Base-by-base conservation (phyloP, 2,797 vertebrate genomes). In the Neoniphon sammara region DNA sequence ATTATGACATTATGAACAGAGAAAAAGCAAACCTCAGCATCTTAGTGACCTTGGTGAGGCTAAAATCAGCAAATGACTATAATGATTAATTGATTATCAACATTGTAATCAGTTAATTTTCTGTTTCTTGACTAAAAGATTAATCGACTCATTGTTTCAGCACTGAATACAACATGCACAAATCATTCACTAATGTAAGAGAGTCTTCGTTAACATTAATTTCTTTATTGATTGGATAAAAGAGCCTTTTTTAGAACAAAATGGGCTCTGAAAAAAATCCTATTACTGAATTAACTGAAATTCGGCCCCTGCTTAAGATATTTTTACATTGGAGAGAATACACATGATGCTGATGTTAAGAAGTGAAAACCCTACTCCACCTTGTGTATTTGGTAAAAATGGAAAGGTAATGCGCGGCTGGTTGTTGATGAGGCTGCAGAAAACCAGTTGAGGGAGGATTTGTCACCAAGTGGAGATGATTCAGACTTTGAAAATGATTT, bases 401-500 rank as follows among this genome's bases (percentile, higher is more conserved):
- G 47, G 4, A 58, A 30, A 62, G 14, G 44, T 12, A 4, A 10
- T 25, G 62, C 59, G 60, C n/a, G n/a, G 78, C 66, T 49, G 61
- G 58, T 39, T 72, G 74, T 1, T 2, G 7, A 34, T 10, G 70
- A 64, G 54, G 20, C 73, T 25, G 31, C 5, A 27, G 60, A 70
- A 74, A 89, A 81, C 82, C 78, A 61, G 86, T 73, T 18, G 18
- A 75, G 70, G 73, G 54, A 81, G 77, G 78, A 80, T 85, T 84
- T 77, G 82, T 81, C 66, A 70, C 70, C 77, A 56, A 36, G 64
- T 3, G 42, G 60, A 55, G 66, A 70, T 85, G 82, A 87, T 84
- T 88, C 83, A 86, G 71, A 62, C 75, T 4, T 78, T 90, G 72
- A 54, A 70, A 84, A 82, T 71, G 77, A 78, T 89, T 80, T 78